A percentile compares a stretch with the other conserved stretches of the same genome.
Conservation (phyloP, 2,113 vertebrate species). For the Ceyx cyanopectus region DNA sequence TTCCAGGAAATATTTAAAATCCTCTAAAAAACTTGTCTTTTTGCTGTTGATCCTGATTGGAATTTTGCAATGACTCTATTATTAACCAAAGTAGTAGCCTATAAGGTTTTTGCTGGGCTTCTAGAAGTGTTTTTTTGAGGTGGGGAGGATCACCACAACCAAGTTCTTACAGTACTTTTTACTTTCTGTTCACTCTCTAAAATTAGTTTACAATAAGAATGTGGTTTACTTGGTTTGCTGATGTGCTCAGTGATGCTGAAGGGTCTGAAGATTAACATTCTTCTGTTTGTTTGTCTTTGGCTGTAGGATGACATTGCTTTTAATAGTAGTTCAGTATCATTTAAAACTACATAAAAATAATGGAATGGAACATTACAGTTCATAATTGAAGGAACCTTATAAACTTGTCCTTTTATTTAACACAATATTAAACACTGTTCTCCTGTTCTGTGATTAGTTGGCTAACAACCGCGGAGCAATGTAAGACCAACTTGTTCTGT, state of each 20-base stretch:
- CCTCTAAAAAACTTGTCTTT: neutral
- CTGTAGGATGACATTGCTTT: neutral
- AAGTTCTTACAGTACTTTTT: neutral
- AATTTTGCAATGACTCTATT: neutral
- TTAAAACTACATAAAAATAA: neutral
- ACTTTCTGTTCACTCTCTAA: neutral
- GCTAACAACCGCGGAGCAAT: neutral
- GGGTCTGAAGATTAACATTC: neutral
- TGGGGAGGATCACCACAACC: fast-evolving
- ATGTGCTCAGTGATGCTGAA: neutral
- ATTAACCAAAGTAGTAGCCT: neutral
- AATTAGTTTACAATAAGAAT: neutral
- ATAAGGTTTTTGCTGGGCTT: neutral
- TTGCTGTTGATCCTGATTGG: neutral
- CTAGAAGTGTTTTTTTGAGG: neutral
- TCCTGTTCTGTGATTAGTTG: neutral
- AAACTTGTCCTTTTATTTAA: neutral
- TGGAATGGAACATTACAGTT: neutral
- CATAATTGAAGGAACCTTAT: neutral
- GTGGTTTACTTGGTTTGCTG: neutral
- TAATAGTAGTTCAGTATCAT: neutral
- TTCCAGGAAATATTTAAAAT: too few species aligned
- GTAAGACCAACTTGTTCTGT: neutral
- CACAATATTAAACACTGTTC: neutral
- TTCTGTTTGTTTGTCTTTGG: neutral